Conservation (phyloP, 2,888 invertebrate species). For the Sisyra terminalis region DNA sequence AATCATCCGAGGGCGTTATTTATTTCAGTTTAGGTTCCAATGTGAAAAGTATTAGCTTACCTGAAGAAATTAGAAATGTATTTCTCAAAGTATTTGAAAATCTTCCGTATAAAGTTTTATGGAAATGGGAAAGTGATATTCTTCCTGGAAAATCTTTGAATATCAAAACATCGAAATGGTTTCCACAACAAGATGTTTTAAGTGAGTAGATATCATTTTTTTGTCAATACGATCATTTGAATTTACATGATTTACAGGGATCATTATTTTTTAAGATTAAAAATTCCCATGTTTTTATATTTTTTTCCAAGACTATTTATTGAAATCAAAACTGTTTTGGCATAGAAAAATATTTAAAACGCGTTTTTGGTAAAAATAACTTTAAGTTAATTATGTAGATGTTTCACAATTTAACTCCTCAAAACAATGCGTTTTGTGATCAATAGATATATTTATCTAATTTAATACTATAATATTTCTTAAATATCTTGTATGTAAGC, state of each 20-base stretch:
- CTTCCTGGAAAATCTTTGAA: conserved; percentile 15
- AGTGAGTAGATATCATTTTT: not conserved
- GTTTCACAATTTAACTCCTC: not conserved
- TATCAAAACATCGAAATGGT: conserved; percentile 12
- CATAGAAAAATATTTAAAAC: not conserved
- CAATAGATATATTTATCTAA: not conserved
- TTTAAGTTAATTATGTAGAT: not conserved
- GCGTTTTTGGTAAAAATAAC: not conserved
- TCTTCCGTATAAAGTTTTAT: conserved; percentile 18
- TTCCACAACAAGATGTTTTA: conserved; percentile 7
- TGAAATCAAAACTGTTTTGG: not conserved
- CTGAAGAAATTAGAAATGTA: conserved; percentile 13
- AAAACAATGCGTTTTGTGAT: no score
- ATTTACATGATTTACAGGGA: no score
- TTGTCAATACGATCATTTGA: no score
- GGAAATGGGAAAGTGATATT: conserved; percentile 19
- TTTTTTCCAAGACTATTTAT: not conserved
- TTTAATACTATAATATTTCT: conserved; percentile 3
- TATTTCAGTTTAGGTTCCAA: conserved; percentile 21
- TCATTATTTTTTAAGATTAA: no score
- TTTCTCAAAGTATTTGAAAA: conserved; percentile 17
- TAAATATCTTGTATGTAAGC: no score
- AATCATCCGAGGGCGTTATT: conserved; percentile 17
- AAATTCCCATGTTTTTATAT: not conserved
- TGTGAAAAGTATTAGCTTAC: conserved; percentile 16